Conservation (phyloP, 2,797 vertebrate species). For the Sebastes minor region DNA sequence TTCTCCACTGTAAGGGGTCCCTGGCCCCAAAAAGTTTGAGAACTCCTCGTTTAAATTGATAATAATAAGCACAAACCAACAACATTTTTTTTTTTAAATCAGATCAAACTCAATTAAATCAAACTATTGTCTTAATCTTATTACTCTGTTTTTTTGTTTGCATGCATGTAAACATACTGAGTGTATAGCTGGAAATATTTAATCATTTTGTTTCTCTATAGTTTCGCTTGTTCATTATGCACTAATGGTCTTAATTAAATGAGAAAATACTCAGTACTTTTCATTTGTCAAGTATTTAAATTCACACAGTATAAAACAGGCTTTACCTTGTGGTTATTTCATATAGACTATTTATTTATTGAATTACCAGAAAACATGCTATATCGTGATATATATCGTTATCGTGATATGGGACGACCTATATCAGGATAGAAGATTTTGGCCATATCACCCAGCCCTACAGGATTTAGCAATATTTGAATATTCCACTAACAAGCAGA, state of each 20-base stretch:
- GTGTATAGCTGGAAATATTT: not conserved
- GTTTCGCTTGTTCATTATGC: not conserved
- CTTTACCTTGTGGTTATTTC: not conserved
- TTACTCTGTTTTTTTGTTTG: not conserved
- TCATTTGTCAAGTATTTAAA: not conserved
- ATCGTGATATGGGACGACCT: not conserved
- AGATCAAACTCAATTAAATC: not conserved
- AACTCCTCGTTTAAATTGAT: not conserved
- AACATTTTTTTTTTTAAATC: not conserved
- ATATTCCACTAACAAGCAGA: not conserved
- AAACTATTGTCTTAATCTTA: not conserved
- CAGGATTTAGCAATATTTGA: not conserved
- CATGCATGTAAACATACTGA: not conserved
- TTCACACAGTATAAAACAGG: no score
- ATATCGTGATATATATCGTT: not conserved
- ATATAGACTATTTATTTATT: not conserved
- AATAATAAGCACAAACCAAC: not conserved
- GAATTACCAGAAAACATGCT: not conserved
- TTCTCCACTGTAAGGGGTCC: no score
- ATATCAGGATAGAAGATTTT: not conserved
- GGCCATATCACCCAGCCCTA: not conserved
- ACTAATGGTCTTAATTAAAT: not conserved
- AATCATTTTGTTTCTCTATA: not conserved
- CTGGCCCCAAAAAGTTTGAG: no score
- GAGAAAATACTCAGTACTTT: not conserved